Conservation (phyloP, 2,113 vertebrate genomes). For the Neoarius graeffei region DNA sequence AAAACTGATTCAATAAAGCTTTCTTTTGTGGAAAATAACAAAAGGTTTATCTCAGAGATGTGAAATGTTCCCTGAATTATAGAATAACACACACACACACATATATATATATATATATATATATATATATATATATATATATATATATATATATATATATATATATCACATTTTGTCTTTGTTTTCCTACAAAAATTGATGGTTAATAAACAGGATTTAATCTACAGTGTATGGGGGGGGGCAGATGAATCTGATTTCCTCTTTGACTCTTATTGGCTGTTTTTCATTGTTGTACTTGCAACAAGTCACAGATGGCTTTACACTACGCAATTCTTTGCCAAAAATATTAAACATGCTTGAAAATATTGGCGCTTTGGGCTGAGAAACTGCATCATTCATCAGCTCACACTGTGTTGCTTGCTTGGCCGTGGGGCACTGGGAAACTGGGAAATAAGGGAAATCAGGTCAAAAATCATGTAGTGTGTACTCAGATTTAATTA, state of each 20-base stretch:
- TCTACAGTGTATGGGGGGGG: not conserved
- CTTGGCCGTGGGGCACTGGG: not conserved
- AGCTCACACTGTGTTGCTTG: not conserved
- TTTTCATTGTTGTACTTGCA: not conserved
- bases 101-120: too few relatives aligned
- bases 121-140: too few relatives aligned
- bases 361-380: not conserved
- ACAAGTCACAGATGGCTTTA: not conserved
- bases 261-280: not conserved
- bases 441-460: not conserved
- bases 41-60: too few relatives aligned
- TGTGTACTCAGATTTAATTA: not conserved
- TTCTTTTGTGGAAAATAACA: too few relatives aligned
- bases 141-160: too few relatives aligned
- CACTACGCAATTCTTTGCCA: not conserved
- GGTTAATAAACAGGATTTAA: not conserved
- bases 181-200: not conserved
- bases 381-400: not conserved
- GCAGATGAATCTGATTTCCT: not conserved
- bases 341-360: not conserved
- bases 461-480: not conserved
- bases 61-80: too few relatives aligned
- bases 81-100: too few relatives aligned
- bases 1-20: too few relatives aligned
- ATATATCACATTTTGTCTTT: not conserved